Evolutionary conservation across 2,113 vertebrate genomes (phyloP).

Genomic region (Danionella cerebrum): DNA sequence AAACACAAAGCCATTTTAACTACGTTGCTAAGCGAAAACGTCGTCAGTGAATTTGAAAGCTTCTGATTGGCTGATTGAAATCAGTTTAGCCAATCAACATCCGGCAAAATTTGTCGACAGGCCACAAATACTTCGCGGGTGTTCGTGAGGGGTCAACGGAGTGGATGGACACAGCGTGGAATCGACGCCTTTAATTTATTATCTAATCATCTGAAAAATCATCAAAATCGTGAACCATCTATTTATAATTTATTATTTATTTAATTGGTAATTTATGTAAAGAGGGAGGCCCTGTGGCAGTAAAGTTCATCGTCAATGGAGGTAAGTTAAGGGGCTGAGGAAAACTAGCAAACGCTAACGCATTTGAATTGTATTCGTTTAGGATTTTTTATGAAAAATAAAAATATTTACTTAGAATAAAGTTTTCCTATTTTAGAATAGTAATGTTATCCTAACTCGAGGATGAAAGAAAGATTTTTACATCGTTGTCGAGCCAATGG

Average conservation of each 20-base stretch:
- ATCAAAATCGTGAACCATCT: constrained; percentile 15
- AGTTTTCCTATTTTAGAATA: too few relatives aligned
- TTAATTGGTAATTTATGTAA: neutral
- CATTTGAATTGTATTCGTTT: neutral
- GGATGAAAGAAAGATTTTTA: too few relatives aligned
- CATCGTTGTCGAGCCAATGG: too few relatives aligned
- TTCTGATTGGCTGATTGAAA: constrained; percentile 26
- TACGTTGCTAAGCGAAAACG: constrained; percentile 5
- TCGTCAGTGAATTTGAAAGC: neutral
- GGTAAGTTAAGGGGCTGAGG: constrained; percentile 32
- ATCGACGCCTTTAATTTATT: neutral
- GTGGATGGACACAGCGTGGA: neutral
- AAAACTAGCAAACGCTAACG: neutral
- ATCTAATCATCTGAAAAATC: neutral
- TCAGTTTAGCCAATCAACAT: constrained; percentile 25
- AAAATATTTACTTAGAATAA: too few relatives aligned
- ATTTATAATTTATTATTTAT: neutral
- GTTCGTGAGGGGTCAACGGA: neutral
- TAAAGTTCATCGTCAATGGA: constrained; percentile 20
- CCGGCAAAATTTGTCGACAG: neutral
- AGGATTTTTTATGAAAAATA: too few relatives aligned
- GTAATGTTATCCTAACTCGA: too few relatives aligned
- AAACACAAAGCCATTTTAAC: too few relatives aligned
- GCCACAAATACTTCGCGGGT: constrained; percentile 7
- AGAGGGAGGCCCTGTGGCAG: neutral